Evolutionary conservation across 2,113 vertebrate species (phyloP).

Genomic region (Falcunculus frontatus): DNA sequence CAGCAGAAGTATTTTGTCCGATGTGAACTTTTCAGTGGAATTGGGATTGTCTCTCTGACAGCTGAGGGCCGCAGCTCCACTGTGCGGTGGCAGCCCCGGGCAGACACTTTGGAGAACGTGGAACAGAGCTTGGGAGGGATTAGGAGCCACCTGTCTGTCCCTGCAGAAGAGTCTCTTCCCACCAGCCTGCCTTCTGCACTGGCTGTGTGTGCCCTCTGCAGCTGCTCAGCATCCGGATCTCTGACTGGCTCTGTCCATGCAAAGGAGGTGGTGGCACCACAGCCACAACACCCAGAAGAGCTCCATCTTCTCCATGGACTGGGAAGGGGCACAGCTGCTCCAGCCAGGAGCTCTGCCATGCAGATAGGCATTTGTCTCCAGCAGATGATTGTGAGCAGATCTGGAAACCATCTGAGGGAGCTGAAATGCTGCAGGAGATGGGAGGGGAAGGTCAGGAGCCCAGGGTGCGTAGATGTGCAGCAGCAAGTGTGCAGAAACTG

Average conservation of each 20-base stretch:
- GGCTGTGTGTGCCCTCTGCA: not conserved
- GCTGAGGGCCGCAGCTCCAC: not conserved
- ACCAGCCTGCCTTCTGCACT: not conserved
- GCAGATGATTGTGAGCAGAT: not conserved
- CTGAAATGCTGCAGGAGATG: not conserved
- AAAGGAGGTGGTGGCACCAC: accelerated
- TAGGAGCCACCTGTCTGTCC: not conserved
- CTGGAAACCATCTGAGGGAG: not conserved
- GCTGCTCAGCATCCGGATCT: not conserved
- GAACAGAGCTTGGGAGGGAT: not conserved
- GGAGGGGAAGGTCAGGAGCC: not conserved
- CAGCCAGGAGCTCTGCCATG: not conserved
- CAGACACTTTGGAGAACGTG: not conserved
- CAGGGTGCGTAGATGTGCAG: accelerated
- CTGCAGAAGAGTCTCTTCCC: not conserved
- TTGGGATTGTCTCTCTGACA: not conserved
- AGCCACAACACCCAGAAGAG: not conserved
- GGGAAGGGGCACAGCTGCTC: not conserved
- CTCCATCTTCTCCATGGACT: not conserved
- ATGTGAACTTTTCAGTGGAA: not conserved
- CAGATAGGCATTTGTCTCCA: accelerated
- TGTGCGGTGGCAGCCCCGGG: not conserved
- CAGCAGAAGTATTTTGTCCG: not conserved
- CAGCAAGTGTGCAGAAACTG: not conserved
- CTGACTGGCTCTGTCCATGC: not conserved